Base-by-base conservation (phyloP, 2,113 vertebrate genomes). In the Semnopithecus entellus region DNA sequence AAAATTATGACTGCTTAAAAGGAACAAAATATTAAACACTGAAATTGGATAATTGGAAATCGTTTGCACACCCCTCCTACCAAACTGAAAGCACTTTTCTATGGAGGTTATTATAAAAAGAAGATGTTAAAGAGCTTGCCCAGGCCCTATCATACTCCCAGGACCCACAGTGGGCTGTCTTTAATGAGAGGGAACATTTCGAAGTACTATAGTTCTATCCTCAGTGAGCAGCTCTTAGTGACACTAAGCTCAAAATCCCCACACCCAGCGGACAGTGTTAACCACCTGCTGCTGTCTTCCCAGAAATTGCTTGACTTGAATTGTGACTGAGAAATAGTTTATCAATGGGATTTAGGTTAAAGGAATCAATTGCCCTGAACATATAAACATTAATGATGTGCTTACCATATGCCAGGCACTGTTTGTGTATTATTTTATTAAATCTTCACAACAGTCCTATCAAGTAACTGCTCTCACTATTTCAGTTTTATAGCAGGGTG, bases 11-110 rank as follows among this genome's bases (percentile, higher is more conserved):
- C 5, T 40, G 8, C 50, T 75, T 96, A 66, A 52, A 35, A 76
- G 61, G 12, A 66, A 30, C n/a, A 93, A 84, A 83, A 79, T 61
- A 81, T 55, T 32, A 50, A 87, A 81, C 40, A 25, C 23, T 18
- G 27, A 61, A 68, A 68, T 8, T 40, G 45, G 7, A 61, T 73
- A 25, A 93, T 55, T 32, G 52, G 48, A 90, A 22, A 30, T 22
- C 18, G 8, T 25, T 3, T 16, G 3, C 61, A 32, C 2, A 27
- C 27, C 30, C 4, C 40, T 2, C 6, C 0, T 43, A 6, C 5
- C 7, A 25, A 40, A 64, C 48, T 18, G 48, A 32, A 86, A 78
- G 23, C 32, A 61, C 23, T 4, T 87, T 43, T 52, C 35, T 11
- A 22, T 32, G 85, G 78, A 52, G 25, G 22, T n/a, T 76, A 20